phyloP scores from a whole-genome alignment of 1,140 invertebrate species.

The Atta cephalotes region DNA sequence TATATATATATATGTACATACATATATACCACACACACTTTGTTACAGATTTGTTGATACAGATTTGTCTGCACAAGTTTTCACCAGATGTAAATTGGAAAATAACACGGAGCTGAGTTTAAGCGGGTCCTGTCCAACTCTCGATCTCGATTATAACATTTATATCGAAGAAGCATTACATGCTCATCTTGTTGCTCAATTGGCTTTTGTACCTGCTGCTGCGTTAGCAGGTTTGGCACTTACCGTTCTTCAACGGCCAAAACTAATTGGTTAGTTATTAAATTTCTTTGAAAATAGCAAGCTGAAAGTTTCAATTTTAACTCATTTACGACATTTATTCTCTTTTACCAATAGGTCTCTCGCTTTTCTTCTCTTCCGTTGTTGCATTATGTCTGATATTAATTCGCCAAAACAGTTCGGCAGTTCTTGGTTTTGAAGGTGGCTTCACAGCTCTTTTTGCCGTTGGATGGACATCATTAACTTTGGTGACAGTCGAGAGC shows the following conservation, averaged over 20 bases:
- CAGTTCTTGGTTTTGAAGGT: slow-evolving; percentile 81
- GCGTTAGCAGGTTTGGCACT: slow-evolving; percentile 79
- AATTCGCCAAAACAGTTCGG: slow-evolving; percentile 77
- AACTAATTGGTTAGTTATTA: slow-evolving; percentile 79
- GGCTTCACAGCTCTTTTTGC: slow-evolving; percentile 81
- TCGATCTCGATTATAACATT: slow-evolving; percentile 84
- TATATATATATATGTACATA: not conserved
- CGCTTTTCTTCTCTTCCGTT: slow-evolving; percentile 81
- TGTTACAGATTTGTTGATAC: slow-evolving; percentile 86
- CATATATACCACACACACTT: not conserved
- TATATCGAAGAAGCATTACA: slow-evolving; percentile 83
- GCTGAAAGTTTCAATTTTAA: not conserved
- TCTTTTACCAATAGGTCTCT: slow-evolving; percentile 74
- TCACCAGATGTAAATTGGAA: slow-evolving; percentile 83
- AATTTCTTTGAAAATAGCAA: not conserved
- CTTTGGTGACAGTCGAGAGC: slow-evolving; percentile 80
- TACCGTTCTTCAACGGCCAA: slow-evolving; percentile 80
- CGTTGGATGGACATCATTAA: slow-evolving; percentile 81
- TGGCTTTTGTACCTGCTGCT: slow-evolving; percentile 81
- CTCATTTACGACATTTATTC: slow-evolving; percentile 7
- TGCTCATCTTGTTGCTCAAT: slow-evolving; percentile 81
- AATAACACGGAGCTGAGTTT: slow-evolving; percentile 85
- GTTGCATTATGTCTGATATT: slow-evolving; percentile 78
- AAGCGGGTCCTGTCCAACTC: slow-evolving; percentile 80
- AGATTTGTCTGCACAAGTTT: slow-evolving; percentile 85